Evolutionary conservation across 92 coral and sea anemone genomes (phyloP).

Genomic region (Epizoanthus stellaris): DNA sequence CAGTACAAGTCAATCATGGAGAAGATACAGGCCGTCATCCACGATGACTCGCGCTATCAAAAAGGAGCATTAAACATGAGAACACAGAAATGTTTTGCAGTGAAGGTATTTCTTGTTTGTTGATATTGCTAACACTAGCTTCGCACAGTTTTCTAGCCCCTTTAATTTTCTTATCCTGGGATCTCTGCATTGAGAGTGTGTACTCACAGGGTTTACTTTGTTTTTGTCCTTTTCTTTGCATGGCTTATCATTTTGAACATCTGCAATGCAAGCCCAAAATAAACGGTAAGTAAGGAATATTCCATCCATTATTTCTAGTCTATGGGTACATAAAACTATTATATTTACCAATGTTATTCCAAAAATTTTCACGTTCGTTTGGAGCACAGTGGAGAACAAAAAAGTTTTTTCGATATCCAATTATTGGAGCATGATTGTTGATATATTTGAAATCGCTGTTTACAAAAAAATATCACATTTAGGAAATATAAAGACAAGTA

Average conservation of each 20-base stretch:
- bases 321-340: not conserved
- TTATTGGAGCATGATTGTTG: too few relatives aligned
- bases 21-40: conserved; percentile 92
- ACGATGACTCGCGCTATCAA: conserved; percentile 96
- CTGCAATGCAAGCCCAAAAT: conserved; percentile 74
- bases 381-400: too few relatives aligned
- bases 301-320: not conserved
- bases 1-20: conserved; percentile 80
- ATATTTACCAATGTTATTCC: not conserved
- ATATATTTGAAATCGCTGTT: too few relatives aligned
- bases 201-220: too few relatives aligned
- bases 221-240: not conserved
- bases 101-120: conserved; percentile 69
- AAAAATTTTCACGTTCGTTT: too few relatives aligned
- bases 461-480: too few relatives aligned
- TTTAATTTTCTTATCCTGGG: too few relatives aligned
- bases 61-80: conserved; percentile 98
- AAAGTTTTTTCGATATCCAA: too few relatives aligned
- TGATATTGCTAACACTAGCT: not conserved
- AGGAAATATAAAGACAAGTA: too few relatives aligned
- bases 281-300: conserved; percentile 65
- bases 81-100: conserved; percentile 98
- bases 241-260: conserved; percentile 7
- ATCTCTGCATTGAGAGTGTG: too few relatives aligned
- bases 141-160: too few relatives aligned